Evolutionary conservation across 2,797 vertebrate genomes (phyloP).

Genomic region (Lacerta viridis): DNA sequence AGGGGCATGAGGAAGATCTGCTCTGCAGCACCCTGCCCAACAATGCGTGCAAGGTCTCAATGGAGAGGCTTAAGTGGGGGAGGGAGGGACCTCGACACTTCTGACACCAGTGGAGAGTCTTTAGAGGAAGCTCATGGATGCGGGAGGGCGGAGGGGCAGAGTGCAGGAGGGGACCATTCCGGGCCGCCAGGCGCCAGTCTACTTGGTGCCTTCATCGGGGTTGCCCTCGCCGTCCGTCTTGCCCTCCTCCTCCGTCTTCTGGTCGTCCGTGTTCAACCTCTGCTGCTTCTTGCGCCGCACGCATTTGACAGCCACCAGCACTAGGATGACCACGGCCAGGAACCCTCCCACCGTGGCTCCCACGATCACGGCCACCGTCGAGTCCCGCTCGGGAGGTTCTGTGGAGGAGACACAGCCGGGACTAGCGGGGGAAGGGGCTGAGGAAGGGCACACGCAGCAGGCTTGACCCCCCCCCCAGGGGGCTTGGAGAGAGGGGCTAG

Average conservation of each 20-base stretch:
- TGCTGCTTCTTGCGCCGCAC: slow-evolving; percentile 94
- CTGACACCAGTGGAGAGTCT: slow-evolving; percentile 46
- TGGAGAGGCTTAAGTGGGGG: slow-evolving; percentile 13
- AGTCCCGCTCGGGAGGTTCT: slow-evolving; percentile 93
- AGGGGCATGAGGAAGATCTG: neutral
- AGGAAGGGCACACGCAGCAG: neutral
- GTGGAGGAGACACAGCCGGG: neutral
- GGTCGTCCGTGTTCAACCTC: slow-evolving; percentile 92
- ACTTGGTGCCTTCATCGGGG: slow-evolving; percentile 92
- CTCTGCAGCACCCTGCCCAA: too few relatives aligned
- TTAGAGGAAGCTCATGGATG: slow-evolving; percentile 56
- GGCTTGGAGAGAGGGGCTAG: neutral
- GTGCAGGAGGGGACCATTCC: slow-evolving; percentile 14
- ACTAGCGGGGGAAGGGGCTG: neutral
- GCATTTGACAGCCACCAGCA: slow-evolving; percentile 95
- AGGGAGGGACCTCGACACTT: neutral
- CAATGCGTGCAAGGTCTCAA: neutral
- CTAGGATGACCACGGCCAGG: slow-evolving; percentile 93
- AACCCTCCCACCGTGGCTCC: slow-evolving; percentile 95
- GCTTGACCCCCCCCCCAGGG: too few relatives aligned
- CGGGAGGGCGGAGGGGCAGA: slow-evolving; percentile 33
- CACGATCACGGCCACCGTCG: slow-evolving; percentile 94
- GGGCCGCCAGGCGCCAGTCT: slow-evolving; percentile 61
- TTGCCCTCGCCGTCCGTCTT: slow-evolving; percentile 94
- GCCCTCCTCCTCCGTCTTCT: slow-evolving; percentile 97